Evolutionary conservation across 1,140 invertebrate genomes (phyloP).

Genomic region (Apis laboriosa): DNA sequence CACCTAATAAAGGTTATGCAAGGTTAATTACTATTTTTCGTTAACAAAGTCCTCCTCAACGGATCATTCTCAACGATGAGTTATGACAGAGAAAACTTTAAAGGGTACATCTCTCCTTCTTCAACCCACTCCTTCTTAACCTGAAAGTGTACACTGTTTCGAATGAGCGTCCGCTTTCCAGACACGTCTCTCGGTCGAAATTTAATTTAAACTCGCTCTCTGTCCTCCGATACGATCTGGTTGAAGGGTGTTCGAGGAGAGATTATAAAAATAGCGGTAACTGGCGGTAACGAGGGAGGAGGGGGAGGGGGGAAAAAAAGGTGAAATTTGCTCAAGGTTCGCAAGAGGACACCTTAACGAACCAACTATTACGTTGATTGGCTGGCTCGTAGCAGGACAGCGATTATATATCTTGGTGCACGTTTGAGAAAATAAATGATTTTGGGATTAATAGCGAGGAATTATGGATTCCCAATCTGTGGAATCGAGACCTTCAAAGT

Average conservation of each 20-base stretch:
- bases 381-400: slow-evolving; percentile 22
- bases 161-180: not conserved
- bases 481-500: too few relatives aligned
- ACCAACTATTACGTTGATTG: slow-evolving; percentile 43
- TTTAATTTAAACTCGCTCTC: slow-evolving; percentile 53
- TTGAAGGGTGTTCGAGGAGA: slow-evolving; percentile 24
- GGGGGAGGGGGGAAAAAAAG: not conserved
- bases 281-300: slow-evolving; percentile 14
- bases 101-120: not conserved
- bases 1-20: not conserved
- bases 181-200: slow-evolving; percentile 26
- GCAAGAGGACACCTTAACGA: slow-evolving; percentile 12
- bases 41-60: slow-evolving; percentile 17
- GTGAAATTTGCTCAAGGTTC: not conserved
- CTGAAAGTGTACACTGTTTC: not conserved
- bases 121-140: slow-evolving; percentile 1
- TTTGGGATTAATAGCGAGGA: slow-evolving; percentile 23
- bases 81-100: slow-evolving; percentile 1
- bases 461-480: too few relatives aligned
- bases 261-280: slow-evolving; percentile 57
- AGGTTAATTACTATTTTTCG: slow-evolving; percentile 28
- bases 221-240: slow-evolving; percentile 46
- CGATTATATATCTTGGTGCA: slow-evolving; percentile 29
- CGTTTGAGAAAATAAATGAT: slow-evolving; percentile 37
- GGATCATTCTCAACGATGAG: not conserved